Percentiles rank a stretch among this genome's conserved stretches.
Conservation (phyloP, 2,113 vertebrate species). For the Fukomys damarensis region DNA sequence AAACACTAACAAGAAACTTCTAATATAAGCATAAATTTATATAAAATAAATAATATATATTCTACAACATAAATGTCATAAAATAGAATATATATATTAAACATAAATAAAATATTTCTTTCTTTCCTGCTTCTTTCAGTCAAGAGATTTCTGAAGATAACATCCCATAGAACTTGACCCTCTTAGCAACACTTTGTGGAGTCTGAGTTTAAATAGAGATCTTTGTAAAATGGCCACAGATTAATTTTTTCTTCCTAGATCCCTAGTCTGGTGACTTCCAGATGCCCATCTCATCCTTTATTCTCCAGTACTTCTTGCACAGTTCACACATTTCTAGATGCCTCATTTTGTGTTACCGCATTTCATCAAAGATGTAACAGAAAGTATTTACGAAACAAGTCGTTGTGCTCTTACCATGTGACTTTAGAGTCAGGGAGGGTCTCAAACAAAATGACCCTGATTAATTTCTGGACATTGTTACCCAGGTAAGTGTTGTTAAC, state of each 20-base stretch:
- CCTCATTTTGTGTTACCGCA: neutral
- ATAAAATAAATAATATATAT: neutral
- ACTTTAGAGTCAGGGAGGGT: neutral
- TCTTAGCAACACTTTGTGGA: neutral
- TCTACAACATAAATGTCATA: no score
- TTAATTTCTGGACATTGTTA: neutral
- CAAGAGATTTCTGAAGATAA: conserved; percentile 18
- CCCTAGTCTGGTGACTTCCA: neutral
- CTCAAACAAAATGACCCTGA: neutral
- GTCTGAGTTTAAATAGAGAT: neutral
- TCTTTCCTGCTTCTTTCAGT: neutral
- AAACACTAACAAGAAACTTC: neutral
- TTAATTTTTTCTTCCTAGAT: neutral
- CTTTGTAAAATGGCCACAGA: neutral
- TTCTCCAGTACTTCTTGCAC: neutral
- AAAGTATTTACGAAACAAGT: neutral
- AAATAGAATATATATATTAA: neutral
- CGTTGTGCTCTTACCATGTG: neutral
- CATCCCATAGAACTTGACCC: neutral
- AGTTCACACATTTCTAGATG: neutral
- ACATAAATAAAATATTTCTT: neutral
- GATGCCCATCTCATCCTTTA: neutral
- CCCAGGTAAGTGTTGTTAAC: conserved; percentile 11
- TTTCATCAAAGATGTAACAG: conserved; percentile 9
- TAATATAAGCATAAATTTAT: neutral